A percentile compares a stretch with the other conserved stretches of the same genome.
These are phyloP conservation scores for Homarus americanus DNA, from an alignment of 1,140 invertebrate genomes.

Conservation along the genomic window DNA sequence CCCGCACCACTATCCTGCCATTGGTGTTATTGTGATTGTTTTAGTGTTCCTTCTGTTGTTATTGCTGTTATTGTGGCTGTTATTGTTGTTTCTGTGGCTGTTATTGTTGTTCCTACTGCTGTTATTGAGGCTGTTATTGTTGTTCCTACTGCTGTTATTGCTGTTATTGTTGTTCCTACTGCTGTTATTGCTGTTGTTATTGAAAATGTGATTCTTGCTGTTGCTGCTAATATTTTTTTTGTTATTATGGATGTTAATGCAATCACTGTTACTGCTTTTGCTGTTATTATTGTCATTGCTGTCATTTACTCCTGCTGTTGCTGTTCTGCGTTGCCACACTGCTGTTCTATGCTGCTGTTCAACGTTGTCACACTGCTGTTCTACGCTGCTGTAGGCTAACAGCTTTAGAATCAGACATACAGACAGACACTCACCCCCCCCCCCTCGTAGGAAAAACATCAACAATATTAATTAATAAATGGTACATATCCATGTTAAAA, in stretches of 20 bases:
- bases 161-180: not conserved
- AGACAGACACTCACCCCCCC: too few relatives aligned
- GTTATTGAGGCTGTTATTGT: not conserved
- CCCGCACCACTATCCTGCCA: not conserved
- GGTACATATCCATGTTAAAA: too few relatives aligned
- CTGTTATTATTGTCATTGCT: too few relatives aligned
- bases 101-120: not conserved
- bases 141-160: not conserved
- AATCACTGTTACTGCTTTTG: not conserved
- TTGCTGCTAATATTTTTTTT: not conserved
- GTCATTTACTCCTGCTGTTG: too few relatives aligned
- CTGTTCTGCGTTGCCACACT: not conserved
- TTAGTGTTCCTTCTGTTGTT: not conserved
- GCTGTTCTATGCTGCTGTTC: too few relatives aligned
- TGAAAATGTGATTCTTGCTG: too few relatives aligned
- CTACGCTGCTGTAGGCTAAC: too few relatives aligned
- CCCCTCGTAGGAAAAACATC: too few relatives aligned
- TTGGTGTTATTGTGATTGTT: not conserved
- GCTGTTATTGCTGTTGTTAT: not conserved
- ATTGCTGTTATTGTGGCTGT: not conserved
- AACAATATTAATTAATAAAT: too few relatives aligned
- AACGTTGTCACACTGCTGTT: too few relatives aligned
- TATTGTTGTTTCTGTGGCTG: not conserved
- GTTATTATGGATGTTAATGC: not conserved
- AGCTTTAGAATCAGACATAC: too few relatives aligned